Base-by-base conservation (phyloP, 2,797 vertebrate genomes). In the Trichosurus vulpecula region DNA sequence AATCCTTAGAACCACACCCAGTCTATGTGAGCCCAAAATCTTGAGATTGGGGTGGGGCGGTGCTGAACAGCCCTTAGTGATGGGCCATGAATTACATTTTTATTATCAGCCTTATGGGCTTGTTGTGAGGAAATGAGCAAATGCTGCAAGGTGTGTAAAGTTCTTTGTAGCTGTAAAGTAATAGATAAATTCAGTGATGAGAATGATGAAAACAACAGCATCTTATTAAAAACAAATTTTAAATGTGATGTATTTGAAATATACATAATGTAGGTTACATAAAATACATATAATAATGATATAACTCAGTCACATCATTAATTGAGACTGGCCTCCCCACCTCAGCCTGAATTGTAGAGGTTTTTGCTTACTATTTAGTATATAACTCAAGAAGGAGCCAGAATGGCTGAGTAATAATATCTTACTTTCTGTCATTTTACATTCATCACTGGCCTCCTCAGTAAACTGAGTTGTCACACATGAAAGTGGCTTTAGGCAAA, bases 351-450 rank as follows among this genome's bases (percentile, higher is more conserved):
- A 58, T 93, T 91, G 57, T 74, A 30, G 13, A 93, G 31, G 35
- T 35, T 61, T n/a, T 90, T 30, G 47, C 8, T 61, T 87, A 0
- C 52, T 87, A 22, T 81, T 10, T 92, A 47, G 35, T 56, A 11
- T 89, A 19, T 53, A 61, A 61, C 55, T 87, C 56, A 58, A 66
- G 47, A 92, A 94, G 6, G 35, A 35, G 92, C 92, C 95, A 11
- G 90, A 96, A 97, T 97, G 97, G 90, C 95, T 96, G 97, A 98
- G 96, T 98, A 98, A 98, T 98, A 97, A 96, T 95, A 97, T 98
- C 97, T 98, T 25, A 47, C 98, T 98, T 97, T 93, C 97, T 98
- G 98, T 98, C 98, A 98, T 98, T 98, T 98, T 98, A 94, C 96
- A 98, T 98, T 54, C 61, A 27, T 94, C 93, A 90, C 11, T 61